Conservation (phyloP, 2,797 vertebrate genomes). For the Paguma larvata region DNA sequence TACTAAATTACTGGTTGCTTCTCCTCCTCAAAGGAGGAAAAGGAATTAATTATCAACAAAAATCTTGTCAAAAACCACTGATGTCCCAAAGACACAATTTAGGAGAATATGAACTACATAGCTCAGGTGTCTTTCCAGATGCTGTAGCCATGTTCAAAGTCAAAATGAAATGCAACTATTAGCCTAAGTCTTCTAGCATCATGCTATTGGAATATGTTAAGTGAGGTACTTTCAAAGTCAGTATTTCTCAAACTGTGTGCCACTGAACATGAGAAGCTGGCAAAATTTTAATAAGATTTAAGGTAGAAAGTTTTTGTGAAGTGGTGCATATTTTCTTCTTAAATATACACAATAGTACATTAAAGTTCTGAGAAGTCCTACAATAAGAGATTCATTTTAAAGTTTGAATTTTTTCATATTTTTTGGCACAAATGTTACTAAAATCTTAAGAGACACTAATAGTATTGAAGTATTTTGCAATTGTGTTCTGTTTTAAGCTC, state of each 20-base stretch:
- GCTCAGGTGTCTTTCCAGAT: neutral
- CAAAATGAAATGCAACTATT: neutral
- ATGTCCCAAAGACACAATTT: neutral
- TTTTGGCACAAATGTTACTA: neutral
- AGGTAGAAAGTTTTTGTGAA: neutral
- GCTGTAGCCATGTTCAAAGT: neutral
- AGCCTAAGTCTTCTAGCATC: neutral
- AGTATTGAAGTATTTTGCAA: slow-evolving; percentile 25
- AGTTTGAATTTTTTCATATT: neutral
- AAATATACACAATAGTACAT: neutral
- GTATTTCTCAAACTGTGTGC: neutral
- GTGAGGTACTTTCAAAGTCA: neutral
- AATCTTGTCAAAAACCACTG: neutral
- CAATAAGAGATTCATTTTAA: neutral
- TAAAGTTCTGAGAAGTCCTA: slow-evolving; percentile 43
- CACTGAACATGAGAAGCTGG: neutral
- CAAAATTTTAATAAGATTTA: neutral
- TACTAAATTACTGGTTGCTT: neutral
- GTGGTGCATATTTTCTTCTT: neutral
- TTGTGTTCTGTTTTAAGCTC: neutral
- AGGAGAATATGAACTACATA: neutral
- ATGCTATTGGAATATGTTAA: neutral
- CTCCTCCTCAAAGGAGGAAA: neutral
- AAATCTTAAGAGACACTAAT: neutral
- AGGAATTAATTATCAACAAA: neutral